Percentiles rank a stretch among this genome's conserved stretches.
Conservation (phyloP, 2,888 invertebrate species). For the Alviniconcha strummeri region DNA sequence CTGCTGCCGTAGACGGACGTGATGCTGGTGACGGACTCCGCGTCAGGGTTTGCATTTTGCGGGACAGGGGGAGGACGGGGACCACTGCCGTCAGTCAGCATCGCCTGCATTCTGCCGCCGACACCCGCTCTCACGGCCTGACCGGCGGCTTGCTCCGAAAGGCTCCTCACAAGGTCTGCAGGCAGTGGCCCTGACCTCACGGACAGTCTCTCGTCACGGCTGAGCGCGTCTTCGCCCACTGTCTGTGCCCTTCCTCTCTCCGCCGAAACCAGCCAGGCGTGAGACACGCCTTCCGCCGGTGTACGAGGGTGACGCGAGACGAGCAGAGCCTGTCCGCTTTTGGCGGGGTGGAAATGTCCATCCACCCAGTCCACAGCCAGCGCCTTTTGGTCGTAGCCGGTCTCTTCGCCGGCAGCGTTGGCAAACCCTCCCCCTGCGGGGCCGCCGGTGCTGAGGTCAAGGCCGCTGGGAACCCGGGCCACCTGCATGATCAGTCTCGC, state of each 20-base stretch:
- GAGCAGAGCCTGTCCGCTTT: neutral
- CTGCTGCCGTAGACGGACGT: neutral
- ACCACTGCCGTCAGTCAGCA: neutral
- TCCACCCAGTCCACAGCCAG: conserved; percentile 23
- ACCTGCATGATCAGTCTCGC: conserved; percentile 16
- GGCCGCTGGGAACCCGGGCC: neutral
- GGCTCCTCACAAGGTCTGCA: neutral
- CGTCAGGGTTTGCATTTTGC: neutral
- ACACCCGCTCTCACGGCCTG: neutral
- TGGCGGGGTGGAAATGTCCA: conserved; percentile 20
- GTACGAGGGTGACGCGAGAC: neutral
- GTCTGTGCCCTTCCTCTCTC: neutral
- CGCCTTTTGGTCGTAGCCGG: neutral
- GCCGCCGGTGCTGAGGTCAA: neutral
- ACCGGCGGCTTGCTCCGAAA: neutral
- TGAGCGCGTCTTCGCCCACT: neutral
- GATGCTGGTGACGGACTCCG: conserved; percentile 3
- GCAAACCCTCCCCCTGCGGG: neutral
- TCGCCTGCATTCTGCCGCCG: neutral
- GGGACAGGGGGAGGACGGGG: neutral
- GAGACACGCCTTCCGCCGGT: neutral
- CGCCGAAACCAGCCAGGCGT: neutral
- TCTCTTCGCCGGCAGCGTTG: neutral
- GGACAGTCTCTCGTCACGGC: neutral
- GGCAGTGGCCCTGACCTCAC: neutral